phyloP scores from a whole-genome alignment of 2,797 vertebrate genomes.

The Aldrovandia affinis region DNA sequence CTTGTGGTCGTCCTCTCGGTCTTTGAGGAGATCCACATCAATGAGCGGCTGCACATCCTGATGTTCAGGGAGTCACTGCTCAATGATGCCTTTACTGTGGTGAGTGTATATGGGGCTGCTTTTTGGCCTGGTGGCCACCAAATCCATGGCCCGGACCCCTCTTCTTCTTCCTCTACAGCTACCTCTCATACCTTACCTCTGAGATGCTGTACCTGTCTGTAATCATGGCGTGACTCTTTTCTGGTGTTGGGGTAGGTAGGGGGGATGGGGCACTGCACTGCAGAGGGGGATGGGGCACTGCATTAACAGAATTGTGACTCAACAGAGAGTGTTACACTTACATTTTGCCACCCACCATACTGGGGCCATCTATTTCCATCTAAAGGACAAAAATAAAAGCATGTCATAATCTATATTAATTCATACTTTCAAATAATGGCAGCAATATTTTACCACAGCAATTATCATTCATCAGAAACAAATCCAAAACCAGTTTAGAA shows the following conservation, averaged over 20 bases:
- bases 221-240: conserved; percentile 79
- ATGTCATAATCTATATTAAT: neutral
- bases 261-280: no score
- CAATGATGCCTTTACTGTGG: conserved; percentile 82
- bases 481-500: no score
- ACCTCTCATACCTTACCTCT: conserved; percentile 82
- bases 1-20: conserved; percentile 81
- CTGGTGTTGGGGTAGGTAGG: neutral
- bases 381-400: neutral
- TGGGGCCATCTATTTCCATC: neutral
- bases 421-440: no score
- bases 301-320: no score
- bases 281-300: neutral
- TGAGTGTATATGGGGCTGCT: conserved; percentile 77
- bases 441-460: neutral
- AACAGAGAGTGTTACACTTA: no score
- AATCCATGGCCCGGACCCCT: conserved; percentile 80
- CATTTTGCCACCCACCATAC: neutral
- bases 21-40: conserved; percentile 87
- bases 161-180: conserved; percentile 86
- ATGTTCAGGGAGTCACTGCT: conserved; percentile 85
- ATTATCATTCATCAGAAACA: neutral
- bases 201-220: conserved; percentile 86
- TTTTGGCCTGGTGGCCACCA: conserved; percentile 75
- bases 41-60: conserved; percentile 83